A percentile compares a stretch with the other conserved stretches of the same genome.
Conservation (phyloP, 2,113 vertebrate species). For the Drymodes brunneopygia region DNA sequence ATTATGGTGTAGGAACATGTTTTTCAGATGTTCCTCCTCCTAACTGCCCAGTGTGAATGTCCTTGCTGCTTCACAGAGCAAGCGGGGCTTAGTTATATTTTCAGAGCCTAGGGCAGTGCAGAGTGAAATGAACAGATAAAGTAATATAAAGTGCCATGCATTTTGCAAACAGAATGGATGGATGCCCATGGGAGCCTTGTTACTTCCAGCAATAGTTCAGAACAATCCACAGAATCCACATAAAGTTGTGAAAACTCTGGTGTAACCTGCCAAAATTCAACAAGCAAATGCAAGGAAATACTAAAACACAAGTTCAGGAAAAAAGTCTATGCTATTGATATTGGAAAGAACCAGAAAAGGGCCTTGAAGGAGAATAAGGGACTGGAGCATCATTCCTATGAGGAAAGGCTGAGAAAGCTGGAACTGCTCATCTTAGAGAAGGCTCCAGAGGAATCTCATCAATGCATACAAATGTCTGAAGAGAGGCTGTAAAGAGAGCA, state of each 20-base stretch:
- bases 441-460: background rate
- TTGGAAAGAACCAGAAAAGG: background rate
- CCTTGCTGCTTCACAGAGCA: background rate
- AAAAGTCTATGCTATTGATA: background rate
- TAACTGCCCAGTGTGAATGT: background rate
- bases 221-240: background rate
- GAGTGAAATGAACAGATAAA: background rate
- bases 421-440: background rate
- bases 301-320: background rate
- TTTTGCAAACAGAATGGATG: background rate
- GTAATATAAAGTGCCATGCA: background rate
- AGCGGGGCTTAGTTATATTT: background rate
- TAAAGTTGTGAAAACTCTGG: background rate
- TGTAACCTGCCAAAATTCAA: background rate
- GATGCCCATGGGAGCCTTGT: background rate
- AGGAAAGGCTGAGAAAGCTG: background rate
- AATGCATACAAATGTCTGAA: background rate
- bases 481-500: background rate
- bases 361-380: background rate
- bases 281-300: background rate
- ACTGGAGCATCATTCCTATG: background rate
- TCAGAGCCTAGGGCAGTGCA: background rate
- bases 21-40: background rate
- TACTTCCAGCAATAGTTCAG: background rate
- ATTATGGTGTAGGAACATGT: background rate